phyloP scores from a whole-genome alignment of 2,888 invertebrate species.

The Heterodera filipjevi region DNA sequence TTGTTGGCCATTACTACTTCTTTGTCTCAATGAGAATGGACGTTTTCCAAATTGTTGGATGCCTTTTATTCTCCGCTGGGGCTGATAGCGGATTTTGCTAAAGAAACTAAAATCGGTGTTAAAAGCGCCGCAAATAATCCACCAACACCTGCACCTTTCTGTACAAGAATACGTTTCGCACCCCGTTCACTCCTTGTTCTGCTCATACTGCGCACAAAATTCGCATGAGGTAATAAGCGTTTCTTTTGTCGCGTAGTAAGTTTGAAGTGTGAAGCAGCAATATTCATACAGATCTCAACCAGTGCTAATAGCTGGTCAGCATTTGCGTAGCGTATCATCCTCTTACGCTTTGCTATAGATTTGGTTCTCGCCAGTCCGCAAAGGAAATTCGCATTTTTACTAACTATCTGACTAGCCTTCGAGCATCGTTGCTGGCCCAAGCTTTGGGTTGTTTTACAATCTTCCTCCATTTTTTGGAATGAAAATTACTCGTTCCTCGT shows the following conservation, averaged over 20 bases:
- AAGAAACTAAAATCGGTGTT: background rate
- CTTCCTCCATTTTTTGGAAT: background rate
- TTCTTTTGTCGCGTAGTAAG: background rate
- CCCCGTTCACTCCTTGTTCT: slow-evolving; percentile 13
- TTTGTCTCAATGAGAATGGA: too few relatives aligned
- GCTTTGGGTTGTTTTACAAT: too few relatives aligned
- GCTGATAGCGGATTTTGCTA: background rate
- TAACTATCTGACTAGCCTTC: background rate
- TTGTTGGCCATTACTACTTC: slow-evolving; percentile 22
- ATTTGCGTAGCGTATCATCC: background rate
- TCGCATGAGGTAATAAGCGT: background rate
- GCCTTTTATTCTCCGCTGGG: background rate
- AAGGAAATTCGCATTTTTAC: background rate
- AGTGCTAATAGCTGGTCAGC: background rate
- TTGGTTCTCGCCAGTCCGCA: background rate
- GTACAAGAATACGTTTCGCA: slow-evolving; percentile 3
- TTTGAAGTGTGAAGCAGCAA: background rate
- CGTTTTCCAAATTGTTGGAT: background rate
- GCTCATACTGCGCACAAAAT: background rate
- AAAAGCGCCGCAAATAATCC: slow-evolving; percentile 4
- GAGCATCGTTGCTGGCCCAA: background rate
- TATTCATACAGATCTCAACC: slow-evolving; percentile 18
- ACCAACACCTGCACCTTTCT: background rate
- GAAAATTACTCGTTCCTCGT: background rate
- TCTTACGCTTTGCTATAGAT: background rate